These are phyloP conservation scores for Megalops cyprinoides DNA, from an alignment of 2,797 vertebrate species.

Conservation along the genomic window DNA sequence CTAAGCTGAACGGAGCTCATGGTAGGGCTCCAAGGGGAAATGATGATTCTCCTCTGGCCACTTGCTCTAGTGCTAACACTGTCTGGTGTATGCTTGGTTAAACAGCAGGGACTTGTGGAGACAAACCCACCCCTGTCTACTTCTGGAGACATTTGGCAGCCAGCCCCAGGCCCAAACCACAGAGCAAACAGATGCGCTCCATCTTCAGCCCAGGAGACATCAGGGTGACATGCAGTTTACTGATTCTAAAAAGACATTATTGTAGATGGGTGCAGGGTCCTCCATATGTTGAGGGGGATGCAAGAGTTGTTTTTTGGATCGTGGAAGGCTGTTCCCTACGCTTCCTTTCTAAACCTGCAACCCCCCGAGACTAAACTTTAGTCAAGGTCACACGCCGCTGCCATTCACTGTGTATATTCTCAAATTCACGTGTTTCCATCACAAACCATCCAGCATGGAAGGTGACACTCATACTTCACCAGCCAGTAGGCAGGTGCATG, in stretches of 20 bases:
- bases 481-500: neutral
- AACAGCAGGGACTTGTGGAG: too few species aligned
- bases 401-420: neutral
- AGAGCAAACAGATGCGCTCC: neutral
- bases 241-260: neutral
- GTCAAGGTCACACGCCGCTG: neutral
- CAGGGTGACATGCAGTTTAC: neutral
- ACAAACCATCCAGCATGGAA: conserved; percentile 13
- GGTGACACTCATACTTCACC: neutral
- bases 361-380: neutral
- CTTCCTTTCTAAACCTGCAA: neutral
- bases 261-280: neutral
- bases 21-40: too few species aligned
- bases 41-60: too few species aligned
- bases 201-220: neutral
- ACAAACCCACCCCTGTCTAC: too few species aligned
- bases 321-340: too few species aligned
- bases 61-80: too few species aligned
- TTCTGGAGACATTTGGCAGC: too few species aligned
- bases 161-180: neutral
- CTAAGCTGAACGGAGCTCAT: too few species aligned
- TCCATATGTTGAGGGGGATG: too few species aligned
- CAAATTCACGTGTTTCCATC: conserved; percentile 5
- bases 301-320: too few species aligned
- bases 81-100: too few species aligned